Percentiles rank a stretch among this genome's conserved stretches.
Conservation (phyloP, 2,888 invertebrate genomes). For the Cephus pygmeus region DNA sequence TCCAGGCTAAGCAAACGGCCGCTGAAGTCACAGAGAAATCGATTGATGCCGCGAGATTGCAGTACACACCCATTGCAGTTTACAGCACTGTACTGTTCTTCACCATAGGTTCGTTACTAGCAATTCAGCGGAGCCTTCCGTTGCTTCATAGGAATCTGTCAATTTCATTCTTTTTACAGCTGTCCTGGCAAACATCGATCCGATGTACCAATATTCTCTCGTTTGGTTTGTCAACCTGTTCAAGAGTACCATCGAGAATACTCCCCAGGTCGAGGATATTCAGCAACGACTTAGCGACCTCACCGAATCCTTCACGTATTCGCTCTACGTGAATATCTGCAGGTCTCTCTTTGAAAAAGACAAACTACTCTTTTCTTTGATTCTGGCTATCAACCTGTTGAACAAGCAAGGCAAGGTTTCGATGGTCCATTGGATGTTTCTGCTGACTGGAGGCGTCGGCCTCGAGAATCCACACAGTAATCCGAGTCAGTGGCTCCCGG, state of each 20-base stretch:
- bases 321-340: slow-evolving; percentile 92
- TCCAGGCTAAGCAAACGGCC: slow-evolving; percentile 88
- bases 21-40: slow-evolving; percentile 91
- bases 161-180: slow-evolving; percentile 66
- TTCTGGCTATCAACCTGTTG: slow-evolving; percentile 80
- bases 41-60: slow-evolving; percentile 86
- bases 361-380: slow-evolving; percentile 88
- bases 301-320: slow-evolving; percentile 85
- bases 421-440: slow-evolving; percentile 83
- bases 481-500: slow-evolving; percentile 79
- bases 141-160: background rate
- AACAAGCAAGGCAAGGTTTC: slow-evolving; percentile 73
- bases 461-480: slow-evolving; percentile 80
- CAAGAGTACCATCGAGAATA: slow-evolving; percentile 86
- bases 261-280: slow-evolving; percentile 85
- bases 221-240: slow-evolving; percentile 94
- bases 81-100: slow-evolving; percentile 94
- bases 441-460: slow-evolving; percentile 89
- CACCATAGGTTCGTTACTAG: slow-evolving; percentile 76
- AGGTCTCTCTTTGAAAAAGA: slow-evolving; percentile 96
- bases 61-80: slow-evolving; percentile 88
- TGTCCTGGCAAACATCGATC: slow-evolving; percentile 91
- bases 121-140: background rate
- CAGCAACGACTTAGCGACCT: slow-evolving; percentile 79
- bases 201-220: slow-evolving; percentile 97